Base-by-base conservation (phyloP, 1,140 invertebrate species). In the Aphidius ervi region DNA sequence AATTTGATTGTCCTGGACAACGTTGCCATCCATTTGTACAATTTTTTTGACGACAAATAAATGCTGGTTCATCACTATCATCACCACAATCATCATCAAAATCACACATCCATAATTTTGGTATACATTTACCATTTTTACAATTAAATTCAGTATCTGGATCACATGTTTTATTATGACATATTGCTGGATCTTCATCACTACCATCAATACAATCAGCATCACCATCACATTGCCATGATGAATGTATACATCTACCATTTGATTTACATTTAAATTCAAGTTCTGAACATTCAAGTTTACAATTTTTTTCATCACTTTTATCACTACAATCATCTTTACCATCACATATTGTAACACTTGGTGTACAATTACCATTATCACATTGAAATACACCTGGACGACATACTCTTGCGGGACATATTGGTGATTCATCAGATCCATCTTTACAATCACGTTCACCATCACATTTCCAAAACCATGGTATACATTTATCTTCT, bases 201-300 rank as follows among this genome's bases (percentile, higher is more conserved):
- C 90, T 92, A 48, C 90, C 91, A 75, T 98, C 96, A 70, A 92
- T 91, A 74, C 96, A 98, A 73, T 98, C 95, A 5, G 93, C 86
- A 71, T 97, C 94, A 1, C 92, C 93, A 71, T 98, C 95, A 74
- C 96, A 98, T 69, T 92, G 92, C 95, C 97, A 99, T 46, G 92
- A 90, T 42, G 90, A 87, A 16, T 97, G 86, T 59, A 99, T 96
- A 77, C 97, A 99, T 0, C 79, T 67, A 1, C 95, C 95, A 63
- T 90, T 95, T 0, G 85, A 86, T 67, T 87, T 87, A 71, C 95
- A 98, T 73, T 97, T 97, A 74, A 97, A 97, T 74, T 96, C 92
- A 5, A 94, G 82, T n/a, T 91, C 88, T 0, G 92, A 90, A 72
- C 94, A 95, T n/a, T 90, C 90, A 52, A 89, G 81, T 6, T 87